Base-by-base conservation (phyloP, 2,113 vertebrate species). In the Phyllopteryx taeniolatus region DNA sequence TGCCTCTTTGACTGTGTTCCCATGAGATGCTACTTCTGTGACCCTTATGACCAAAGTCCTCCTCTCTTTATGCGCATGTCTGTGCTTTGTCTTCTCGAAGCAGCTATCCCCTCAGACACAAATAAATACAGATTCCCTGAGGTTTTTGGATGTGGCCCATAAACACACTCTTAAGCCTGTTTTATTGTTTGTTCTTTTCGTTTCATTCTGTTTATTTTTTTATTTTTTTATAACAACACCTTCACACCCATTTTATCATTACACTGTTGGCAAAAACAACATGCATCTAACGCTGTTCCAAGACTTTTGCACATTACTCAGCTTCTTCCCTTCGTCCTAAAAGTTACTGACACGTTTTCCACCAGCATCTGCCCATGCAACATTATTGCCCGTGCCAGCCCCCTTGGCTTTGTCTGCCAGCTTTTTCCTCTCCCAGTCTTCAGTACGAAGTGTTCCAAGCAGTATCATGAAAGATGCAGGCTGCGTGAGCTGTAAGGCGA, bases 61-160 rank as follows among this genome's bases (percentile, higher is more conserved):
- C 84, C 69, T 71, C 71, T 70, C 46, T 81, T 56, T 64, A 39
- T 79, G 79, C 86, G 1, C 86, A 83, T 86, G 79, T 91, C 75
- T 85, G 83, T 83, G 85, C 81, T 80, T 89, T 90, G 85, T 89
- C 71, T 31, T 78, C 84, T 8, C n/a, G 14, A 12, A 73, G 57
- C 65, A 35, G 76, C 81, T 84, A 82, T 27, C 79, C 82, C 83
- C 77, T 80, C 78, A 79, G 70, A 76, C 53, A 71, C 66, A 84
- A 69, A 80, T 89, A 71, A 71, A 59, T 44, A 83, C 62, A 73
- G 86, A 88, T 86, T 81, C 12, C 27, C 27, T 33, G 14, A 33
- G 33, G 14, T 61, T 61, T 59, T 35, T 61, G 13, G 13, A 35
- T 17, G 56, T 31, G 5, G 22, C 56, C 22, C n/a, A 31, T 59